Base-by-base conservation (phyloP, 2,888 invertebrate genomes). In the Polyommatus icarus region DNA sequence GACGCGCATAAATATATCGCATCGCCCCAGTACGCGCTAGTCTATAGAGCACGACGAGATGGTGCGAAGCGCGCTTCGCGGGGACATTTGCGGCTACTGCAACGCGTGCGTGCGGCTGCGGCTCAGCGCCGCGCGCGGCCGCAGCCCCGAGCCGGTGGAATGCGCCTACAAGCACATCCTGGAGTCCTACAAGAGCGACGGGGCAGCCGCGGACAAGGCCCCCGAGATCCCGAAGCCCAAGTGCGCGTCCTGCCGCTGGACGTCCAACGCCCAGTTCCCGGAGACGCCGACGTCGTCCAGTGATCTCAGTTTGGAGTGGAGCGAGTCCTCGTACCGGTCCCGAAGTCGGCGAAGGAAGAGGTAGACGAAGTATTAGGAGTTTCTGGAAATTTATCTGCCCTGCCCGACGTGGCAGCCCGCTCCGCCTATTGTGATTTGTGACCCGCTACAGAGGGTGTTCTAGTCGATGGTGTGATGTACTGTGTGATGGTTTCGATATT, bases 161-260 rank as follows among this genome's bases (percentile, higher is more conserved):
- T 94, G 94, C 80, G 93, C 93, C 15, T 94, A 94, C 84, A 94
- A 94, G 83, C 94, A 94, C 80, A 94, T 94, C 77, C 82, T 94
- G 82, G 93, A 94, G 79, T 91, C 93, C 0, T 94, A 94, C 81
- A 86, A 87, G 15, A 84, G 85, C 4, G 81, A 81, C 7, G 84
- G 83, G n/a, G 85, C 79, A 29, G 85, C 85, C 6, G 83, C 84
- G 1, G 87, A 85, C 61, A 91, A 90, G 80, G 78, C 87, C 59
- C 87, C 86, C 12, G 89, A 90, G 59, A 83, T 88, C 1, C 88
- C 90, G 0, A 91, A 90, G 80, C 84, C 90, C 8, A 87, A 84
- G 6, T 94, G 94, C 80, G 91, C 87, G 67, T 92, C 93, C 40
- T 94, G 94, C 78, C 88, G 94, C 20, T 94, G 94, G 94, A 94